Evolutionary conservation across 2,888 invertebrate genomes (phyloP).

Genomic region (Drosophila dives): DNA sequence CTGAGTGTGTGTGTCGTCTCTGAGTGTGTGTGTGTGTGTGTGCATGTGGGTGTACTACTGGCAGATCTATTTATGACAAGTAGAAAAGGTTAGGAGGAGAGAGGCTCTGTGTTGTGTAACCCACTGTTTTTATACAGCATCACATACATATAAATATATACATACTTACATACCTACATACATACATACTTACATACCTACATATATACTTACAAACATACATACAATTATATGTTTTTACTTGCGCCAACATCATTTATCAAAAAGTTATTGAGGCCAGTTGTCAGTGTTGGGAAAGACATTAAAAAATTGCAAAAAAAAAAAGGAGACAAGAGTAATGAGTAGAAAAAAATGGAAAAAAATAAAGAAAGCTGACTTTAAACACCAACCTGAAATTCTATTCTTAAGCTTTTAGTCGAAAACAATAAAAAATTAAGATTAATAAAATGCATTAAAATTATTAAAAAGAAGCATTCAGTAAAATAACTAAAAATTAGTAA

Average conservation of each 20-base stretch:
- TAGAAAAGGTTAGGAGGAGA: not conserved
- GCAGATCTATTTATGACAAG: not conserved
- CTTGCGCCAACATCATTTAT: constrained; percentile 2
- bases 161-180: too few relatives aligned
- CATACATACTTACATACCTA: too few relatives aligned
- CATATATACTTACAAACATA: not conserved
- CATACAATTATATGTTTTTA: not conserved
- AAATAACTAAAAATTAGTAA: too few relatives aligned
- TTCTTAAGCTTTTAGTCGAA: not conserved
- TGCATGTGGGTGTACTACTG: not conserved
- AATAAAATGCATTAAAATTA: not conserved
- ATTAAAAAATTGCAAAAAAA: not conserved
- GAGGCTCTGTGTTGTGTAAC: not conserved
- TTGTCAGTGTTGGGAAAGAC: not conserved
- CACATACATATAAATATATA: too few relatives aligned
- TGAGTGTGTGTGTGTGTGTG: not conserved
- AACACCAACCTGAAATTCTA: not conserved
- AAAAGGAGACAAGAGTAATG: not conserved
- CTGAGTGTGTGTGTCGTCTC: not conserved
- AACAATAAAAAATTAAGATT: not conserved
- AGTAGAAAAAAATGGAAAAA: not conserved
- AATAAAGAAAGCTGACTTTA: not conserved
- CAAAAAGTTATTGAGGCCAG: constrained; percentile 11
- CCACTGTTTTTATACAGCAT: too few relatives aligned
- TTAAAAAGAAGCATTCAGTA: not conserved